Conservation (phyloP, 2,113 vertebrate species). For the Hucho hucho region DNA sequence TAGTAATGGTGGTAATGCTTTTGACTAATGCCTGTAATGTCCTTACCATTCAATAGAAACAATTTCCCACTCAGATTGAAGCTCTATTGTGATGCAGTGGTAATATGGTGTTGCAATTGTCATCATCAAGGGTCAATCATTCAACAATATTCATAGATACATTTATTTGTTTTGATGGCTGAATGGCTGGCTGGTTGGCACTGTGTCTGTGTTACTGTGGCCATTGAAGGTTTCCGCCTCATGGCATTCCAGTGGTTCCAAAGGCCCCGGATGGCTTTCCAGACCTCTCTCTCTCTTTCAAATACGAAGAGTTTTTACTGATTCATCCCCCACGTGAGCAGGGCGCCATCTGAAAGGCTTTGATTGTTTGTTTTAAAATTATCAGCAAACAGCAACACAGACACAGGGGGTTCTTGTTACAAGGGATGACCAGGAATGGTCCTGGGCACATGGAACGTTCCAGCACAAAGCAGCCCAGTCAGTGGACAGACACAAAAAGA, state of each 20-base stretch:
- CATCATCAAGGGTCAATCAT: constrained; percentile 28
- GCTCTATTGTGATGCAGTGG: constrained; percentile 49
- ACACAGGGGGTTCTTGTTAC: constrained; percentile 60
- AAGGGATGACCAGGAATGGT: constrained; percentile 53
- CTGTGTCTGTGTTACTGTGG: constrained; percentile 37
- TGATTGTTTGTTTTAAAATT: constrained; percentile 69
- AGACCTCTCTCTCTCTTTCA: constrained; percentile 42
- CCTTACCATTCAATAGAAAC: constrained; percentile 41
- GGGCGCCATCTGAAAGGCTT: constrained; percentile 51
- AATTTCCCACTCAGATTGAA: constrained; percentile 44
- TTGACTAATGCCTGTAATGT: constrained; percentile 7
- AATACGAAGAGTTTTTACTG: constrained; percentile 54
- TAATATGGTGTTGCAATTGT: constrained; percentile 20
- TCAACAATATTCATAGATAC: constrained; percentile 52
- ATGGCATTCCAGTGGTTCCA: constrained; percentile 50
- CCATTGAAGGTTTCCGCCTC: constrained; percentile 36
- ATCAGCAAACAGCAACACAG: constrained; percentile 66
- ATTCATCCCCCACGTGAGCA: constrained; percentile 37
- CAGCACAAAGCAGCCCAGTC: constrained; percentile 53
- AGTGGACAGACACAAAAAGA: constrained; percentile 50
- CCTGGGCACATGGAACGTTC: constrained; percentile 48
- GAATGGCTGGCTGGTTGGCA: constrained; percentile 52
- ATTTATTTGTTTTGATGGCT: constrained; percentile 53
- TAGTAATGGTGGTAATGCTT: neutral
- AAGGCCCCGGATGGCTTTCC: constrained; percentile 39